Evolutionary conservation across 2,113 vertebrate genomes (phyloP), one percentile per base, ranked within the genome.

Genomic region (Elachura formosa): DNA sequence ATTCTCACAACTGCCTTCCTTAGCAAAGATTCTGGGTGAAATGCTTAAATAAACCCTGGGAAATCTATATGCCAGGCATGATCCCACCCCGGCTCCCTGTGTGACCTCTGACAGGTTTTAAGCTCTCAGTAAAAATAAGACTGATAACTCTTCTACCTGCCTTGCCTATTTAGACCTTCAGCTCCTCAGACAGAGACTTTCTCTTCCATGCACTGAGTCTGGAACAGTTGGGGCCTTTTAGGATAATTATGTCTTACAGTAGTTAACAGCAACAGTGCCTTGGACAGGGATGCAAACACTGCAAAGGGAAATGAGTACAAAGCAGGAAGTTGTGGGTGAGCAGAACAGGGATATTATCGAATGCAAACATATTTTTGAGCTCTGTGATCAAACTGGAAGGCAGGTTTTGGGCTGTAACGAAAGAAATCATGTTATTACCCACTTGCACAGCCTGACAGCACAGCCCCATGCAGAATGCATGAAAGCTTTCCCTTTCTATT

Each of bases 61-160:
- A 63, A 71, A 86, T 95, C 71, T 56, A 72, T 83, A 74, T 96
- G 89, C 82, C 31, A 52, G 68, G 48, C 56, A 19, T 63, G 82
- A 63, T 46, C 67, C 40, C 48, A 31, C 34, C 87, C 38, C 34
- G 55, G 36, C 89, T 90, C 80, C 86, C 63, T 22, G 54, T 1
- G 66, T 86, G 95, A 96, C 96, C 95, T 94, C 73, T 28, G 2
- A 82, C 85, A 81, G 90, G 91, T 90, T 90, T 95, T 24, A 63
- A 90, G 79, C 94, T 86, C 85, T 68, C 75, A 88, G 87, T 71
- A 85, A 83, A 94, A 96, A 66, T 62, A 63, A 89, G 91, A 59
- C 64, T 67, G 75, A 80, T 93, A 96, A 89, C 77, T 68, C 25
- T 77, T 93, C 71, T 91, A 51, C 89, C 94, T 96, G 71, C 84